A percentile compares a stretch with the other conserved stretches of the same genome.
Evolutionary conservation across 2,888 invertebrate genomes (phyloP).

Genomic region (Linnaemya vulpina): DNA sequence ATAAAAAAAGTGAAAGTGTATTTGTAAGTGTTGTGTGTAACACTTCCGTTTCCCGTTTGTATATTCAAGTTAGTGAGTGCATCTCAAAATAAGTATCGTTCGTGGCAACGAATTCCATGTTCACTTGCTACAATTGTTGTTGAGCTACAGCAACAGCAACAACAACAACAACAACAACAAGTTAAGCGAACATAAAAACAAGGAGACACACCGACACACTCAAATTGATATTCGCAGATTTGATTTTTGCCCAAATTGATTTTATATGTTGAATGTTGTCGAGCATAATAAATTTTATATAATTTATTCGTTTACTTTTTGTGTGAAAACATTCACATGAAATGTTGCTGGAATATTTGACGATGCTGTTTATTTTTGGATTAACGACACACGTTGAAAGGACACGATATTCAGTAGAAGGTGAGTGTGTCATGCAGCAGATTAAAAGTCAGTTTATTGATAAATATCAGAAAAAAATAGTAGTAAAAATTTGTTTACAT

Average conservation of each 20-base stretch:
- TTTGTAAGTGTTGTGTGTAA: too few relatives aligned
- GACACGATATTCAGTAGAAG: conserved; percentile 76
- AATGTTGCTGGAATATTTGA: conserved; percentile 83
- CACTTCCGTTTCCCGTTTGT: conserved; percentile 9
- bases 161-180: not conserved
- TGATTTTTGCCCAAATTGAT: not conserved
- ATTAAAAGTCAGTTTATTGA: too few relatives aligned
- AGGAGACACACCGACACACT: not conserved
- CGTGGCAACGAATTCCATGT: not conserved
- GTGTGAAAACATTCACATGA: conserved; percentile 80
- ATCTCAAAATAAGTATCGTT: conserved; percentile 5
- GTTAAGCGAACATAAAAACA: not conserved
- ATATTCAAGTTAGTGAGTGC: not conserved
- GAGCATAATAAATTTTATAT: conserved; percentile 56
- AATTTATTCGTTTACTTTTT: conserved; percentile 60
- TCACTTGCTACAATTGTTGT: conserved; percentile 28
- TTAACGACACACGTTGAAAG: conserved; percentile 81
- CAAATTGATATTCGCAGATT: not conserved
- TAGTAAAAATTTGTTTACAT: too few relatives aligned
- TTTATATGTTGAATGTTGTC: conserved; percentile 51
- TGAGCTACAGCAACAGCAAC: not conserved
- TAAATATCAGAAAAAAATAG: too few relatives aligned
- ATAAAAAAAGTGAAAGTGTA: not conserved
- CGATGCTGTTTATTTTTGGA: conserved; percentile 82
- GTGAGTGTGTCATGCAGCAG: conserved; percentile 75